A percentile compares a stretch with the other conserved stretches of the same genome.
These are phyloP conservation scores for Limenitis arthemis DNA, from an alignment of 2,888 invertebrate species.

Conservation along the genomic window DNA sequence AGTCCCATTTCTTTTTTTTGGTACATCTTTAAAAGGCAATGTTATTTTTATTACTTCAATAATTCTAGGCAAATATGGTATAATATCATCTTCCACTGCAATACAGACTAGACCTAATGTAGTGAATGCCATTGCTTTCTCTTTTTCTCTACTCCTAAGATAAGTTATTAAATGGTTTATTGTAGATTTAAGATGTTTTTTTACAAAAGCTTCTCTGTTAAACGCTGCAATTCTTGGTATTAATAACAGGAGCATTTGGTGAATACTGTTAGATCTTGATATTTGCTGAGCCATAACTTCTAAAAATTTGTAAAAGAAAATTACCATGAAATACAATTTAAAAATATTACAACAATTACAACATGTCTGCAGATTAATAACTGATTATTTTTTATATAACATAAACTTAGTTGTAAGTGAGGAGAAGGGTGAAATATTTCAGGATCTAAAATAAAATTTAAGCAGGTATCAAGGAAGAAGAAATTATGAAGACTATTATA, in stretches of 20 bases:
- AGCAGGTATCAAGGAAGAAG: no score
- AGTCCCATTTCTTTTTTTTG: slow-evolving; percentile 80
- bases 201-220: slow-evolving; percentile 84
- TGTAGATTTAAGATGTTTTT: slow-evolving; percentile 80
- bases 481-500: no score
- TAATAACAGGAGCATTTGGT: slow-evolving; percentile 88
- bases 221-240: slow-evolving; percentile 96
- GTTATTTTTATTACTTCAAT: slow-evolving; percentile 86
- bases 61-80: slow-evolving; percentile 83
- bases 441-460: no score
- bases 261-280: slow-evolving; percentile 85
- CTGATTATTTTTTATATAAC: no score
- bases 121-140: slow-evolving; percentile 89
- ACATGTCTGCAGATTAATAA: no score
- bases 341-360: not conserved
- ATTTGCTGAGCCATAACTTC: slow-evolving; percentile 88
- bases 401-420: no score
- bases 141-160: slow-evolving; percentile 86
- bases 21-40: slow-evolving; percentile 82
- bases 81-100: slow-evolving; percentile 87
- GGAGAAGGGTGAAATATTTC: no score
- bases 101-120: slow-evolving; percentile 94
- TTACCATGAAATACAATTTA: not conserved
- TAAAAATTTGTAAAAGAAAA: slow-evolving; percentile 32
- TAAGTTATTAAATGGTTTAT: slow-evolving; percentile 85